Conservation (phyloP, 2,888 invertebrate species). For the Argynnis bischoffii region DNA sequence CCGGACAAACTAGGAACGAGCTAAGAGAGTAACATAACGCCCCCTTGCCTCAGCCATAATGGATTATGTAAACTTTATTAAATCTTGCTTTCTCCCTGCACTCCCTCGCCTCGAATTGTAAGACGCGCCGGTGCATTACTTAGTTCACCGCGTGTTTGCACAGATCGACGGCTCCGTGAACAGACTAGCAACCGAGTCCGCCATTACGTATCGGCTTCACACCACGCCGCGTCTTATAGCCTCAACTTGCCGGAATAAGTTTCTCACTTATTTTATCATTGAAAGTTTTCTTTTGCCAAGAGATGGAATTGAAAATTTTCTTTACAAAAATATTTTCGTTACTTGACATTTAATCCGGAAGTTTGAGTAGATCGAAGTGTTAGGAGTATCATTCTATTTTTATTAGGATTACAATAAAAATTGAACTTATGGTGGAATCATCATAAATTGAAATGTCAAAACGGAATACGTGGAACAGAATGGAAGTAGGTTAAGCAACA, state of each 20-base stretch:
- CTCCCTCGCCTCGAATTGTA: conserved; percentile 61
- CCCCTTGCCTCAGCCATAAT: conserved; percentile 61
- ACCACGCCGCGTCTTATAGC: conserved; percentile 47
- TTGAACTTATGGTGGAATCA: conserved; percentile 19
- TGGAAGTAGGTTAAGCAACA: conserved; percentile 76
- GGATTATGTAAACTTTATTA: conserved; percentile 80
- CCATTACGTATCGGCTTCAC: conserved; percentile 65
- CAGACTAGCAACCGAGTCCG: conserved; percentile 58
- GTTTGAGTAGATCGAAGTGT: neutral
- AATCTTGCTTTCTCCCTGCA: conserved; percentile 59
- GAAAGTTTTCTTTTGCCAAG: conserved; percentile 3
- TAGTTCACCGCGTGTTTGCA: conserved; percentile 74
- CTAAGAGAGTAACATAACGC: conserved; percentile 63
- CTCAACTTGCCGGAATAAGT: conserved; percentile 14
- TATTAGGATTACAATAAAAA: neutral
- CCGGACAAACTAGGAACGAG: conserved; percentile 61
- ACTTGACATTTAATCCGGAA: neutral
- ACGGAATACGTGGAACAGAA: conserved; percentile 37
- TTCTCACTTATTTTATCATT: conserved; percentile 16
- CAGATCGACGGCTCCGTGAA: conserved; percentile 73
- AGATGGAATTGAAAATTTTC: neutral
- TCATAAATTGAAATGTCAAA: conserved; percentile 44
- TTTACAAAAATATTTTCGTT: neutral
- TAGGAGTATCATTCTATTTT: neutral
- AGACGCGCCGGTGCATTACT: conserved; percentile 75